Evolutionary conservation across 2,113 vertebrate genomes (phyloP), one percentile per base, ranked within the genome.

Genomic region (Gymnobelideus leadbeateri): DNA sequence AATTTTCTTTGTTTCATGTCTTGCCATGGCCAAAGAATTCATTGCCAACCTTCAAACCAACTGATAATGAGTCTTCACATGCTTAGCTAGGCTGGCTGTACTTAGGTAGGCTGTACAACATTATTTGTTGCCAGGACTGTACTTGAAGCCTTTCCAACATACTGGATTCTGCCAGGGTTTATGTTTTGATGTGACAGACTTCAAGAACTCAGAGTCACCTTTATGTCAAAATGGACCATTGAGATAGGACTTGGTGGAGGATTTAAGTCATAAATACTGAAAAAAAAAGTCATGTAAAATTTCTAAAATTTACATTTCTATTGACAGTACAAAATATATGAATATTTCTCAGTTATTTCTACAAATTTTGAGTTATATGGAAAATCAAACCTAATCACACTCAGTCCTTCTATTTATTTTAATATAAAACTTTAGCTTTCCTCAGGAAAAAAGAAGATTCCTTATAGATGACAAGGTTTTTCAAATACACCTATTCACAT

Each of bases 301-400:
- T 8, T 84, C n/a, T 43, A 43, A 21, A 84, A n/a, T 84, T 84
- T 43, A 23, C 92, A 50, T 50, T 95, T 95, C 96, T 93, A 96
- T 89, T 89, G 51, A 28, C 26, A 91, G 5, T 37, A 19, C 92
- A 94, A 49, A 89, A 89, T 92, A 51, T 2, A 92, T 12, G 9
- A 93, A 90, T 31, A 50, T 52, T 90, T 91, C 46, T 54, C 10
- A 52, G 51, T 61, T 84, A 0, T 96, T 95, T 91, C 16, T 9
- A 5, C 28, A 91, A 91, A 84, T 90, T 89, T 94, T 94, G 89
- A 94, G 93, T 94, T 90, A 89, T 16, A 50, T 49, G 0, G 12
- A 92, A 92, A 50, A 7, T 94, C 37, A 92, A 93, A 94, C n/a
- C 19, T 84, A 43, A 84, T 37, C 6, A 43, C 16, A 0, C n/a